Percentiles rank a stretch among this genome's conserved stretches.
These are phyloP conservation scores for Ctenicera cuprea DNA, from an alignment of 2,888 invertebrate genomes.

Conservation along the genomic window DNA sequence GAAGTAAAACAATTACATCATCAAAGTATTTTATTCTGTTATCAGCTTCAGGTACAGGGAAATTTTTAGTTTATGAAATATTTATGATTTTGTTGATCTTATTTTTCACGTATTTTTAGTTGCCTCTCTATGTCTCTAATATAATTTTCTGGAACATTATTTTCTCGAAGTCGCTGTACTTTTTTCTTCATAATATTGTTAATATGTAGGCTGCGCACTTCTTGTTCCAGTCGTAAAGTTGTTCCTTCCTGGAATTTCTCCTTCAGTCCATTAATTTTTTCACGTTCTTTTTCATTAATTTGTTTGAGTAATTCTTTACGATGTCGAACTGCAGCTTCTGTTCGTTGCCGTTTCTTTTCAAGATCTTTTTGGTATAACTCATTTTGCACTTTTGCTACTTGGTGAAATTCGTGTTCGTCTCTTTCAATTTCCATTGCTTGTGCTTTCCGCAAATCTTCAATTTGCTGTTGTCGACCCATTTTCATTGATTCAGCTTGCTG, in stretches of 20 bases:
- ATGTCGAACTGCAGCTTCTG: constrained; percentile 74
- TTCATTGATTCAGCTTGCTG: constrained; percentile 73
- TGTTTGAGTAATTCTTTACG: constrained; percentile 81
- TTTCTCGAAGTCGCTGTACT: constrained; percentile 75
- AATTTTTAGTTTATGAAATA: too few relatives aligned
- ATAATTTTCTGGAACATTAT: constrained; percentile 65
- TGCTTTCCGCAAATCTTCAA: constrained; percentile 75
- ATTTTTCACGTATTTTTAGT: constrained; percentile 37
- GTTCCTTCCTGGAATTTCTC: constrained; percentile 81
- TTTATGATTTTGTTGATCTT: too few relatives aligned
- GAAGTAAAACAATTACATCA: too few relatives aligned
- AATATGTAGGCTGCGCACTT: constrained; percentile 74
- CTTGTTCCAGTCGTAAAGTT: constrained; percentile 78
- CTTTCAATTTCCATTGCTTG: constrained; percentile 81
- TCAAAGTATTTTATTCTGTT: too few relatives aligned
- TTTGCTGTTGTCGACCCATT: constrained; percentile 71
- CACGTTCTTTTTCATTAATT: constrained; percentile 82
- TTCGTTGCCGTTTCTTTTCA: constrained; percentile 70
- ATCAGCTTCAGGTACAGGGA: too few relatives aligned
- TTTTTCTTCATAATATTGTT: constrained; percentile 75
- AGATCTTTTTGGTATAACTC: constrained; percentile 66
- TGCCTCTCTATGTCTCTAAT: constrained; percentile 67
- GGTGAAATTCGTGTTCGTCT: constrained; percentile 72
- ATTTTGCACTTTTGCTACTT: constrained; percentile 73
- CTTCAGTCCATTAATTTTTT: constrained; percentile 78